phyloP scores from a whole-genome alignment of 2,888 invertebrate genomes.

The Sesia apiformis region DNA sequence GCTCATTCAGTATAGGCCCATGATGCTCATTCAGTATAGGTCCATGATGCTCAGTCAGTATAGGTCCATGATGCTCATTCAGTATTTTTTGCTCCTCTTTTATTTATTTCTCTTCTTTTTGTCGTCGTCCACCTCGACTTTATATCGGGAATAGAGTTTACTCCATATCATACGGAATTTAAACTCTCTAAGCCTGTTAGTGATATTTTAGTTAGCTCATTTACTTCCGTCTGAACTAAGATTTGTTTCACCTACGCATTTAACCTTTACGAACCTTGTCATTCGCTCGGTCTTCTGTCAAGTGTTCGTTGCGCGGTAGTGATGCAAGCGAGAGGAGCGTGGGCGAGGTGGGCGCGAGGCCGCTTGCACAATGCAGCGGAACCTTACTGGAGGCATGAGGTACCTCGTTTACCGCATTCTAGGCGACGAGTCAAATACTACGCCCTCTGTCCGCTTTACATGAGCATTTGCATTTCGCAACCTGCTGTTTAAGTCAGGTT shows the following conservation, averaged over 20 bases:
- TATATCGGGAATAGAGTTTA: no score
- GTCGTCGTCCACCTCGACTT: no score
- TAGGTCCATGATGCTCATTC: no score
- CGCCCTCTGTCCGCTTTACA: background rate
- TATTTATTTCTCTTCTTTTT: no score
- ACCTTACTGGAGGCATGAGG: background rate
- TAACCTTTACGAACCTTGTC: background rate
- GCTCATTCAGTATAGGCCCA: no score
- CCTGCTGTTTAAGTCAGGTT: conserved; percentile 17
- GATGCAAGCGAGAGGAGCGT: conserved; percentile 24
- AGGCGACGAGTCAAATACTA: conserved; percentile 3
- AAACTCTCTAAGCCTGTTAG: no score
- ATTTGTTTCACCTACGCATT: background rate
- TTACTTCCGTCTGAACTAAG: background rate
- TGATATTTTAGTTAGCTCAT: no score
- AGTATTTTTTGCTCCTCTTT: no score
- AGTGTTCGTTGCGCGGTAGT: background rate
- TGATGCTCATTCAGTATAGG: no score
- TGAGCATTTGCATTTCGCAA: conserved; percentile 15
- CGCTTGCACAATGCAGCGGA: conserved; percentile 42
- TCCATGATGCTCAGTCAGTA: no score
- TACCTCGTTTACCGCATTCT: conserved; percentile 3
- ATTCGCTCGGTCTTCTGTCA: background rate
- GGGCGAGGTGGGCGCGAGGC: conserved; percentile 43
- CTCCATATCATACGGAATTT: no score